Evolutionary conservation across 2,888 invertebrate genomes (phyloP).

Genomic region (Phengaris arion): DNA sequence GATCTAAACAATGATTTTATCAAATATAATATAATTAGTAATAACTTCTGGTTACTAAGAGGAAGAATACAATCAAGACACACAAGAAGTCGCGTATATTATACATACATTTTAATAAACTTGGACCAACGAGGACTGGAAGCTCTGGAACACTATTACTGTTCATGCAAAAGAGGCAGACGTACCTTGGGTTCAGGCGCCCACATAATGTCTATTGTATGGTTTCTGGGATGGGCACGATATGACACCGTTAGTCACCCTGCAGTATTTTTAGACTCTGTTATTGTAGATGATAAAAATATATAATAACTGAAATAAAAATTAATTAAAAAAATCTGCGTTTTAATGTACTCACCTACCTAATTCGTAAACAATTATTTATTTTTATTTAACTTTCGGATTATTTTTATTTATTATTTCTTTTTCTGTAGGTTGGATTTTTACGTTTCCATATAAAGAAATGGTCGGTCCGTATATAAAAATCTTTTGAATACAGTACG

Average conservation of each 20-base stretch:
- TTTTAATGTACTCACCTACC: constrained; percentile 24
- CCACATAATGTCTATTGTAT: no score
- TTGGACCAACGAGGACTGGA: no score
- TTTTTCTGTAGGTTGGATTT: constrained; percentile 27
- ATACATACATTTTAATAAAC: no score
- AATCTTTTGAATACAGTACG: constrained; percentile 19
- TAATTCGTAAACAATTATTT: constrained; percentile 13
- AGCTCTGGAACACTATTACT: no score
- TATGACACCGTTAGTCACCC: no score
- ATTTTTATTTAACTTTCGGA: constrained; percentile 15
- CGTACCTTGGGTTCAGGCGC: no score
- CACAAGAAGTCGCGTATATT: no score
- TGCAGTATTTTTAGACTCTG: no score
- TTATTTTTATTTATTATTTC: constrained; percentile 24
- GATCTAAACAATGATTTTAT: constrained; percentile 26
- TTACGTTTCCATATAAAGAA: constrained; percentile 23
- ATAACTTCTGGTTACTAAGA: constrained; percentile 29
- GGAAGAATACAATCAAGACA: constrained; percentile 24
- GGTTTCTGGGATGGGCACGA: no score
- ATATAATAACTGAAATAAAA: constrained; percentile 27
- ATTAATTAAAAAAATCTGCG: constrained; percentile 24
- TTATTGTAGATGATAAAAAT: no score
- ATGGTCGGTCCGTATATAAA: constrained; percentile 23
- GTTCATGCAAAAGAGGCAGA: no score
- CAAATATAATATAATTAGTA: constrained; percentile 24